A percentile compares a stretch with the other conserved stretches of the same genome.
These are phyloP conservation scores for Actinemys pallida DNA, from an alignment of 2,113 vertebrate genomes.

Conservation along the genomic window DNA sequence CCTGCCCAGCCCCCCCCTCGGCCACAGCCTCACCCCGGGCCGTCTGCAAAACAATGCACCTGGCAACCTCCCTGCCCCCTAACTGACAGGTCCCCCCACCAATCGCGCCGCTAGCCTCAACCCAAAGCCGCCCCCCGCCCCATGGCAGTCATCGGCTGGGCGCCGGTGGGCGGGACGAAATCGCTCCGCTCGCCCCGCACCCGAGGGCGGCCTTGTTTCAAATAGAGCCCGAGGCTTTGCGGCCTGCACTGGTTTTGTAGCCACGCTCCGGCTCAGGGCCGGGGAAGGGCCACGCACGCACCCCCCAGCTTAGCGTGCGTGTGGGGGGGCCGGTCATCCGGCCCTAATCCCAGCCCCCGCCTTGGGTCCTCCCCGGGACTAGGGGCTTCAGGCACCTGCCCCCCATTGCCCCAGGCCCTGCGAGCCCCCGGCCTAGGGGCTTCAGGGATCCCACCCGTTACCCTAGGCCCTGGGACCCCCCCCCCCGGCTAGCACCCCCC, in stretches of 20 bases:
- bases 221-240: constrained; percentile 23
- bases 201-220: background rate
- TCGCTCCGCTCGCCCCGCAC: background rate
- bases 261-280: too few relatives aligned
- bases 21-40: too few relatives aligned
- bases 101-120: background rate
- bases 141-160: too few relatives aligned
- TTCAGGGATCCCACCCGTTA: background rate
- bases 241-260: background rate
- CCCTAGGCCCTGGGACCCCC: background rate
- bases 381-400: background rate
- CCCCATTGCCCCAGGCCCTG: background rate
- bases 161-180: background rate
- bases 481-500: too few relatives aligned
- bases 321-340: too few relatives aligned
- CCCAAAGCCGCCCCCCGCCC: background rate
- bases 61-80: too few relatives aligned
- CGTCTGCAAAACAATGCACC: too few relatives aligned
- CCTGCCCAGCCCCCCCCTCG: too few relatives aligned
- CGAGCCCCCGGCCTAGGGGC: background rate
- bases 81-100: background rate
- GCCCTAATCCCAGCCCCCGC: too few relatives aligned
- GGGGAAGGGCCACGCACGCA: too few relatives aligned
- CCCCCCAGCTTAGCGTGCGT: accelerated
- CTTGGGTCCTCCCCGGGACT: background rate